Base-by-base conservation (phyloP, 2,888 invertebrate genomes). In the Quadroppia sp. region DNA sequence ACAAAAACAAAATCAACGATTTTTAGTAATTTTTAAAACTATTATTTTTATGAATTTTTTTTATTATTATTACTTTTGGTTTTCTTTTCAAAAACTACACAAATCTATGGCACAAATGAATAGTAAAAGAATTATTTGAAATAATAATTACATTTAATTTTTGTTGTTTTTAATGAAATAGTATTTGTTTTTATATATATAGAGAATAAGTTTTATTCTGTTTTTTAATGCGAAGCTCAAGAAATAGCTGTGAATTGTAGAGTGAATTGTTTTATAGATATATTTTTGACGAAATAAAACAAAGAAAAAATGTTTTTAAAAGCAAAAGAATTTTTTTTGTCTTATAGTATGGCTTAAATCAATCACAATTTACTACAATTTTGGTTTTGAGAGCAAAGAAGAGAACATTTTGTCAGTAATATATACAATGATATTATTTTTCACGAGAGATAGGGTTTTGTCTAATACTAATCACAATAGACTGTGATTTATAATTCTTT, bases 91-190 rank as follows among this genome's bases (percentile, higher is more conserved):
- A 56, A 56, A 56, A 56, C 56, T 56, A 56, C 56, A 56, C 56
- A 56, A 36, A 36, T 28, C 56, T 56, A 56, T 56, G 56, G 56
- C 56, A 56, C 56, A 56, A 56, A 56, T 56, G 56, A 56, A 23
- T 56, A 56, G 28, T 56, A 56, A 56, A 56, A 56, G 13, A 23
- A 25, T 23, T 25, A 25, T 17, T 56, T 4, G 23, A 20, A 25
- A 25, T 20, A 56, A 56, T 48, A 48, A 36, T 36, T 36, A 36
- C 36, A 36, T 36, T 36, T 36, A 36, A 9, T 36, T 36, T 36
- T 36, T 36, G 36, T 36, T 9, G 36, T 36, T 36, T 36, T 36
- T 4, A 4, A 4, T 4, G 36, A 36, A 36, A 36, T 36, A 36
- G 9, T 36, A 36, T 4, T 36, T 36, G 36, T 4, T 36, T 36